Percentiles rank a stretch among this genome's conserved stretches.
These are phyloP conservation scores for Hyles lineata DNA, from an alignment of 2,888 invertebrate genomes.

Conservation along the genomic window DNA sequence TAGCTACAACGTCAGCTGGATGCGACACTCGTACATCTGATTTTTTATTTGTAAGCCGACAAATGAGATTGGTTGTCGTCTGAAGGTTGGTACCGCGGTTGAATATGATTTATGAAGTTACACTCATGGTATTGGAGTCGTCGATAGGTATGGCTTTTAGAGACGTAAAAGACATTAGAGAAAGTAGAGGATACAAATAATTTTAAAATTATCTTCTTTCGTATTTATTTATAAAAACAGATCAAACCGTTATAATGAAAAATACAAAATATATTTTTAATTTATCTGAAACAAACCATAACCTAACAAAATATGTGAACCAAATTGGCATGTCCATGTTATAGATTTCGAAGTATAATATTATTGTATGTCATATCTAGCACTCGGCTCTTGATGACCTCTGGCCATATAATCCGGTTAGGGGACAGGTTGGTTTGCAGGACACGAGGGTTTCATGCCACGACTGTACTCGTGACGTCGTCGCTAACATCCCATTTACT, in stretches of 20 bases:
- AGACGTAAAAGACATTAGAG: no score
- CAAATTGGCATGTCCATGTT: neutral
- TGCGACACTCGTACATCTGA: slow-evolving; percentile 22
- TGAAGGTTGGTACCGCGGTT: neutral
- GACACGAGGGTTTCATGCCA: slow-evolving; percentile 62
- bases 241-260: no score
- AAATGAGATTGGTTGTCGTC: neutral
- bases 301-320: neutral
- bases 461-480: slow-evolving; percentile 55
- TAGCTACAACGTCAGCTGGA: slow-evolving; percentile 39
- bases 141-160: no score
- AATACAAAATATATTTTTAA: no score
- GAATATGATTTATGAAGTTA: no score
- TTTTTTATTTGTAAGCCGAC: neutral
- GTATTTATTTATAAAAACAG: no score
- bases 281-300: neutral
- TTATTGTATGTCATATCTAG: slow-evolving; percentile 45
- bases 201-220: no score
- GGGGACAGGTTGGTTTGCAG: slow-evolving; percentile 60
- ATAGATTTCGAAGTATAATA: neutral
- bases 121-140: no score
- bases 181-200: no score
- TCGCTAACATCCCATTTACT: slow-evolving; percentile 58
- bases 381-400: slow-evolving; percentile 33
- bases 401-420: slow-evolving; percentile 66